Evolutionary conservation across 1,140 invertebrate species (phyloP), one percentile per base, ranked within the genome.

Genomic region (Drosophila nigromelanica): DNA sequence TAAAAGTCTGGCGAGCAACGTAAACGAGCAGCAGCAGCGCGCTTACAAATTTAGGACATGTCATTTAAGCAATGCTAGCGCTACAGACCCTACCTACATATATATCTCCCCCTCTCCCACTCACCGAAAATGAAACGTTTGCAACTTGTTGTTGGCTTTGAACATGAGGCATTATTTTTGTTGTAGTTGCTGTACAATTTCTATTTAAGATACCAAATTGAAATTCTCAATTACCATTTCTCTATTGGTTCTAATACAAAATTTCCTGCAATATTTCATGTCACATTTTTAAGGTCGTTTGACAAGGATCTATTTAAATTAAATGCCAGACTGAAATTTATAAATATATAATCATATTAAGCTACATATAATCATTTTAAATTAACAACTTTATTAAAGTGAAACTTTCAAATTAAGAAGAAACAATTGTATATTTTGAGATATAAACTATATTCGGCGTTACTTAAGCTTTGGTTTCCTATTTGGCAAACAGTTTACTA

Each of bases 21-120:
- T 8, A n/a, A 60, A 4, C 56, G n/a, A 48, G 7, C 11, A 14
- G 3, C n/a, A 51, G 5, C 45, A 40, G 14, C 27, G 50, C 76
- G 73, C 61, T 87, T 82, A 73, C 76, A 90, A 90, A 73, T 73
- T 90, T 89, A 90, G 89, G 89, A 90, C 89, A 85, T 90, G 89
- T 90, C 89, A 90, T 70, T 90, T 89, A 87, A 81, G 78, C 62
- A 47, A 47, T 52, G 40, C 45, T 61, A 30, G 58, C 43, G 21
- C 50, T 54, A 61, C 55, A 55, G 24, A 48, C 35, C 12, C 21
- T 18, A 14, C 10, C 21, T 35, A n/a, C n/a, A n/a, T n/a, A n/a
- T n/a, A 33, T 18, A 2, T 27, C 33, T 39, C 30, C 52, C 5
- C 1, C 1, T 1, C 5, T 11, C 51, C 11, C 27, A 15, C 24